Evolutionary conservation across 2,888 invertebrate genomes (phyloP).

Genomic region (Acronicta aceris): DNA sequence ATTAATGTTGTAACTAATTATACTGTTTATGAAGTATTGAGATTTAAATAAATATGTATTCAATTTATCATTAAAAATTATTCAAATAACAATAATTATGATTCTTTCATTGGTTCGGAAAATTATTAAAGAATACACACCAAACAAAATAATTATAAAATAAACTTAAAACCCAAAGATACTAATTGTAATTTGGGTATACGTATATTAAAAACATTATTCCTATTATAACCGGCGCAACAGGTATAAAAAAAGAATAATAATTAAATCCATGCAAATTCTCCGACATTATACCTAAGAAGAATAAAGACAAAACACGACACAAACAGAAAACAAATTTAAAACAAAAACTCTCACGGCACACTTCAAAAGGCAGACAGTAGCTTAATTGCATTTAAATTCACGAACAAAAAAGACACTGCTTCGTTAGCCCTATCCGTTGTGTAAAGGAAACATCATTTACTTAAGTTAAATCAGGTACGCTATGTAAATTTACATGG

Average conservation of each 20-base stretch:
- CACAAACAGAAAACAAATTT: constrained; percentile 40
- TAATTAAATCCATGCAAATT: constrained; percentile 19
- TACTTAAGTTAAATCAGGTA: constrained; percentile 79
- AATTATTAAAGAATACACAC: too few species aligned
- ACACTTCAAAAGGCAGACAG: constrained; percentile 72
- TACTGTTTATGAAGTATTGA: too few species aligned
- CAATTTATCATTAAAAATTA: too few species aligned
- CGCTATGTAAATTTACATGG: constrained; percentile 77
- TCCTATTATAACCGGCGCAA: constrained; percentile 8
- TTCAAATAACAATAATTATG: too few species aligned
- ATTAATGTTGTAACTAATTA: too few species aligned
- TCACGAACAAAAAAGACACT: constrained; percentile 81
- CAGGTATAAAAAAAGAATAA: not conserved
- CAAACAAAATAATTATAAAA: too few species aligned
- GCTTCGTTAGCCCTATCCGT: constrained; percentile 84
- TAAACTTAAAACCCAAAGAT: too few species aligned
- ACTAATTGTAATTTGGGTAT: too few species aligned
- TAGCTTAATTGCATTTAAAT: constrained; percentile 86
- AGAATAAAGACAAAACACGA: constrained; percentile 39
- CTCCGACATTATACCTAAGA: constrained; percentile 9
- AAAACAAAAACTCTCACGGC: constrained; percentile 62
- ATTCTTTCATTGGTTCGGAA: too few species aligned
- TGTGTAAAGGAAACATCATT: constrained; percentile 85
- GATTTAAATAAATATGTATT: too few species aligned
- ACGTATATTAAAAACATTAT: constrained; percentile 1